Evolutionary conservation across 2,888 invertebrate species (phyloP).

Genomic region (Orthosia gracilis): DNA sequence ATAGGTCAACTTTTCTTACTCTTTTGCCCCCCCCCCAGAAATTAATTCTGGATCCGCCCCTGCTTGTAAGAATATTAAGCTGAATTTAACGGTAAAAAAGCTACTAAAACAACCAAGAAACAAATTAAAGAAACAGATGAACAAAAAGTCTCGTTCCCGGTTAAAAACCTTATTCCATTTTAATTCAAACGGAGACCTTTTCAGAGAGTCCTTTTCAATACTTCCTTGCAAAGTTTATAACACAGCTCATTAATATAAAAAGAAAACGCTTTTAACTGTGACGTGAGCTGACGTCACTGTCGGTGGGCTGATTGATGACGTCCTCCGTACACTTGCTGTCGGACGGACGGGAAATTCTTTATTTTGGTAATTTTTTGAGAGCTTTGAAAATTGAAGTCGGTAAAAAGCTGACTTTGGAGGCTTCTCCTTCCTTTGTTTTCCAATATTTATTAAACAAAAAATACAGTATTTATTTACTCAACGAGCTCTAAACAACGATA

Average conservation of each 20-base stretch:
- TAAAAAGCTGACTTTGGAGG: no score
- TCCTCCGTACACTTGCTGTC: slow-evolving; percentile 53
- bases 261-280: slow-evolving; percentile 60
- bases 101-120: background rate
- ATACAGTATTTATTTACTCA: no score
- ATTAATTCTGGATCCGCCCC: no score
- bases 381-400: no score
- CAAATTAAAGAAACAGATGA: background rate
- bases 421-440: no score
- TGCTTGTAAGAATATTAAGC: background rate
- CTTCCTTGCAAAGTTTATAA: slow-evolving; percentile 43
- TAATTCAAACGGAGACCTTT: slow-evolving; percentile 25
- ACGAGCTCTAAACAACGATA: no score
- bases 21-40: no score
- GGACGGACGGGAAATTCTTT: slow-evolving; percentile 7
- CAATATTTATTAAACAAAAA: no score
- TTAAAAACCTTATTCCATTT: slow-evolving; percentile 13
- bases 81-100: background rate
- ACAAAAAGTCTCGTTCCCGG: background rate
- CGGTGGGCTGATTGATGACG: slow-evolving; percentile 69
- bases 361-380: background rate
- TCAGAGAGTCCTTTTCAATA: slow-evolving; percentile 33
- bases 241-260: slow-evolving; percentile 62
- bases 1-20: no score
- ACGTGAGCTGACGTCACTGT: slow-evolving; percentile 54